Base-by-base conservation (phyloP, 2,113 vertebrate species). In the Nycticorax nycticorax region DNA sequence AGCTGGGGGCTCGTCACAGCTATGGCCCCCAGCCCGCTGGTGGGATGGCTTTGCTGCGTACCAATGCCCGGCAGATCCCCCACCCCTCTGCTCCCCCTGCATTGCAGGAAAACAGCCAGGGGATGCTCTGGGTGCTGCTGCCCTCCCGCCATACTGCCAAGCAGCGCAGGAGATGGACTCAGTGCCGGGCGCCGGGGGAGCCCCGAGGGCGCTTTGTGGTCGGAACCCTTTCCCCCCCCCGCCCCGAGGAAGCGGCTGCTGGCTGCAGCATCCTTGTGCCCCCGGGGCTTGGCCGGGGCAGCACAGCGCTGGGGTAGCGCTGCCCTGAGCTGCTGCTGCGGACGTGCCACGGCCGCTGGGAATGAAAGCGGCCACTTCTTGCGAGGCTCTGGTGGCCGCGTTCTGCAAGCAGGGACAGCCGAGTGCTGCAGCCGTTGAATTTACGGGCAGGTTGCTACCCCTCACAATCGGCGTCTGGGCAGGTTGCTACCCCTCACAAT, bases 331-430 rank as follows among this genome's bases (percentile, higher is more conserved):
- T 19, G 75, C 39, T 19, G 73, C 85, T 20, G 41, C 2, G 1
- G 26, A 26, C 5, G 1, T 7, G 26, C 63, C 35, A 4, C 1
- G 0, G 20, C 62, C 8, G 1, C 27, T 1, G 5, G 22, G 39
- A 5, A 10, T 39, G 20, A 5, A 27, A 9, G 37, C 3, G 22
- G 28, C 28, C 23, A 30, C 30, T 59, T 57, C 39, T 37, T 32
- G 68, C 1, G 1, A 18, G 41, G 30, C 43, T 22, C 69, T 21
- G 33, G 60, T 4, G 47, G 37, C 39, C 55, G 3, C 4, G 6
- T 24, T 33, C 56, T 16, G 88, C 37, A n/a, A 26, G 45, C 28
- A 33, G 24, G 48, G 48, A 16, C 1, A 3, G 41, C 41, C 12
- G 26, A 35, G 28, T 19, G 41, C 57, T 23, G 39, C 35, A 23